These are phyloP conservation scores for Danio tinwini DNA, from an alignment of 2,797 vertebrate species.

Conservation along the genomic window DNA sequence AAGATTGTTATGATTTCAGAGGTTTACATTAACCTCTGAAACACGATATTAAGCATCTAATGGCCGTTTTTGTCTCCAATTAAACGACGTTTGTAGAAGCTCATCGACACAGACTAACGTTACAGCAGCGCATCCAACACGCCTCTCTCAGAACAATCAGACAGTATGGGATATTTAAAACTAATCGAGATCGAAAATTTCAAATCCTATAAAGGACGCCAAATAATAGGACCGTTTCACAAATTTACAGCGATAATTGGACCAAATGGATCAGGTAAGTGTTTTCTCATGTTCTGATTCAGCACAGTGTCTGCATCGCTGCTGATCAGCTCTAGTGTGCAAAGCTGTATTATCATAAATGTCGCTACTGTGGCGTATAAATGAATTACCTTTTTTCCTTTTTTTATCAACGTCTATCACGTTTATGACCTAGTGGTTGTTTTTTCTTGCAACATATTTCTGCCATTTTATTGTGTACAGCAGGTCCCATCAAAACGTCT, in stretches of 20 bases:
- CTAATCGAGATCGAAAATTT: constrained; percentile 95
- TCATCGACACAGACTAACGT: not conserved
- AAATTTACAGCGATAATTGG: constrained; percentile 95
- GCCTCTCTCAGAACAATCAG: not conserved
- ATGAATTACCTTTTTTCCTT: not conserved
- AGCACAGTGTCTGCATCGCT: not conserved
- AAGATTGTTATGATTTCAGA: not conserved
- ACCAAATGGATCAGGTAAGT: constrained; percentile 92
- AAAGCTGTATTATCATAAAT: not conserved
- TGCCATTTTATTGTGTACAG: not conserved
- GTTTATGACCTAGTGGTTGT: not conserved
- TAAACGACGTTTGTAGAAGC: not conserved
- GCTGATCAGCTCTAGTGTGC: not conserved
- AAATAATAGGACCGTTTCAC: constrained; percentile 93
- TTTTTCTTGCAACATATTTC: not conserved
- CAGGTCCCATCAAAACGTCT: not conserved
- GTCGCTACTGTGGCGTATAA: no score
- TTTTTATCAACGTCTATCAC: not conserved
- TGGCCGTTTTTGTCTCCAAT: not conserved
- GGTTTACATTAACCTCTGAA: not conserved
- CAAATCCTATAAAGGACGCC: constrained; percentile 92
- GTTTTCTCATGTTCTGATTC: not conserved
- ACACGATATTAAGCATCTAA: not conserved
- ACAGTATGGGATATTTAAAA: constrained; percentile 89
- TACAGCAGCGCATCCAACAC: not conserved